Evolutionary conservation across 2,113 vertebrate genomes (phyloP), one percentile per base, ranked within the genome.

Genomic region (Psittacus erithacus): DNA sequence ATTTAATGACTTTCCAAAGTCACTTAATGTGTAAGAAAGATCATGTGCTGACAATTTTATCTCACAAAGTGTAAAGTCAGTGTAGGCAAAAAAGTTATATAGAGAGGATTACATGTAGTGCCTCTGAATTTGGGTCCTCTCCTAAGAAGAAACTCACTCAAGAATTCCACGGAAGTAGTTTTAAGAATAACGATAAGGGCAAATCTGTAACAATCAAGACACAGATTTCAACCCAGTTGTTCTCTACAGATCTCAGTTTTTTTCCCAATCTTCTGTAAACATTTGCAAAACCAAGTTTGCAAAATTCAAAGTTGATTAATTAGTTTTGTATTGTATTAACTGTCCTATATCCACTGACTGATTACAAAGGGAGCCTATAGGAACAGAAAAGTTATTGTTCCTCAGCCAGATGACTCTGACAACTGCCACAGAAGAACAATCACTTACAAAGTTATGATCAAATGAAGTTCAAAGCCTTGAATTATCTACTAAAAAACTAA

Each of bases 401-500:
- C 78, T 75, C 43, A 64, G 70, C 5, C 65, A 94, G 43, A 67
- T 35, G 19, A 90, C 29, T 68, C 43, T 62, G 77, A 60, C 69
- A 82, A 60, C 25, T 78, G 69, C 52, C 50, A 55, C 62, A 84
- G 59, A n/a, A 88, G 31, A 90, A 82, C 76, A 92, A 84, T 88
- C 50, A 52, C 31, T 86, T 88, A 88, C 50, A 75, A 87, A 62
- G 62, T 79, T 87, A 82, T n/a, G 53, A 89, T 22, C 24, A 76
- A 84, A 86, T 41, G 17, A 91, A 95, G 35, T 79, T 93, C 70
- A 96, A 87, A 95, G 22, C 49, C 70, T 91, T 89, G 81, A 92
- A 89, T 94, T 82, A 92, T 94, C 49, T 62, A 44, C 63, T 76
- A 65, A 87, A 84, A 92, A 95, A 89, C 73, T 81, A 87, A 95